These are phyloP conservation scores for Hylomyscus alleni DNA, from an alignment of 2,797 vertebrate genomes.

Conservation along the genomic window DNA sequence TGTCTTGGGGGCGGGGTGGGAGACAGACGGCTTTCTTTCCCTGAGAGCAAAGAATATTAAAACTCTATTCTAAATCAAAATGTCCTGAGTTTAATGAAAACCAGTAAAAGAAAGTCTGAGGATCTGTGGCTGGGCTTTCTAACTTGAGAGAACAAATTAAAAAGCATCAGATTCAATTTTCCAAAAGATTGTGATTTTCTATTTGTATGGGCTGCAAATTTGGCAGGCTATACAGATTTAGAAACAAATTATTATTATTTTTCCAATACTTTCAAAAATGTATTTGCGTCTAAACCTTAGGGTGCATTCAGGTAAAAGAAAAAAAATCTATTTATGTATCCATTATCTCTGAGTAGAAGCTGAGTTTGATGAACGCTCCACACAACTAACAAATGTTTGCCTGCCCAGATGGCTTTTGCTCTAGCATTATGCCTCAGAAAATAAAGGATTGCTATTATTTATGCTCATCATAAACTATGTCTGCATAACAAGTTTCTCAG, in stretches of 20 bases:
- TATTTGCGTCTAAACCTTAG: slow-evolving; percentile 76
- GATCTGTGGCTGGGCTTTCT: slow-evolving; percentile 8
- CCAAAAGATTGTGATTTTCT: slow-evolving; percentile 62
- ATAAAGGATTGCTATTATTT: slow-evolving; percentile 81
- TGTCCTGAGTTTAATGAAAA: slow-evolving; percentile 61
- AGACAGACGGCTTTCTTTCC: slow-evolving; percentile 41
- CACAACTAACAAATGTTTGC: slow-evolving; percentile 69
- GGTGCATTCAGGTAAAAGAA: slow-evolving; percentile 58
- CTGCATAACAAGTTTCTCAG: slow-evolving; percentile 79
- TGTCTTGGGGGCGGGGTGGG: background rate
- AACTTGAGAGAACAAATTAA: slow-evolving; percentile 65
- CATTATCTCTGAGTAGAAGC: slow-evolving; percentile 73
- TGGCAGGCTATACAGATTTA: slow-evolving; percentile 63
- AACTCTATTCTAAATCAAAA: slow-evolving; percentile 60
- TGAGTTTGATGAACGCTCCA: slow-evolving; percentile 71
- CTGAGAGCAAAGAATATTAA: slow-evolving; percentile 58
- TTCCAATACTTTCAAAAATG: slow-evolving; percentile 67
- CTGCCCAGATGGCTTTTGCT: slow-evolving; percentile 71
- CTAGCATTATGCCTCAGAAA: slow-evolving; percentile 71
- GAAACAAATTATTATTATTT: slow-evolving; percentile 67
- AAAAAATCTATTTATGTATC: slow-evolving; percentile 77
- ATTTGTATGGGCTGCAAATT: slow-evolving; percentile 60
- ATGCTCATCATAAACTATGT: slow-evolving; percentile 74
- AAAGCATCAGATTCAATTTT: slow-evolving; percentile 67
- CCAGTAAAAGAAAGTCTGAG: slow-evolving; percentile 26